Evolutionary conservation across 2,113 vertebrate genomes (phyloP), one percentile per base, ranked within the genome.

Genomic region (Prinia subflava): DNA sequence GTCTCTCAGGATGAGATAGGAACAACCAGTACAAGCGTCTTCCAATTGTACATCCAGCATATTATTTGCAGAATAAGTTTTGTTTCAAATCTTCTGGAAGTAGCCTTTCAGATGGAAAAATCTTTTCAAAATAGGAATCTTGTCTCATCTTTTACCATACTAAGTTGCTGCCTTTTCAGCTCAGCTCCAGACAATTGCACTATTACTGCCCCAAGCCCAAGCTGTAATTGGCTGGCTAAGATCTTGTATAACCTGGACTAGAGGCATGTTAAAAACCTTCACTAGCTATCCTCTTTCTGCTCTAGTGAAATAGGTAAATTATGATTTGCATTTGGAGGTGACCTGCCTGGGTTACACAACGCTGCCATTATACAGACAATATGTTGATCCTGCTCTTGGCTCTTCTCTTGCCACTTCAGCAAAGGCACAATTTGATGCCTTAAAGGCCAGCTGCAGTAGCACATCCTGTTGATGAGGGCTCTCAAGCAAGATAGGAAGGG

Each of bases 301-400:
- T 77, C 25, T 24, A 70, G 5, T 41, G 9, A 78, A 90, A 73
- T 13, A 68, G 30, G 28, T 50, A 35, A 70, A 46, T 52, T 60
- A 27, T 20, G 7, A 46, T 74, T 77, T 69, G 7, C 12, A 11
- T 77, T 83, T 65, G 8, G 11, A 83, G 21, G 28, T 76, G 35
- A 49, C 19, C 46, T 56, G 4, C 10, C 33, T 23, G 41, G 4
- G 18, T 42, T 52, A 42, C 42, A 55, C 47, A 83, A 37, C 7
- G 21, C 33, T 73, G 46, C 19, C 46, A 11, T 49, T 0, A 1
- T 20, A 16, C 15, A 73, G 15, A 47, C 41, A 64, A 16, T 2
- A 5, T 1, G 1, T 33, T 60, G 5, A 30, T 89, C 19, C 55
- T 39, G 1, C 23, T 53, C 1, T 1, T 70, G 39, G 18, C 14